phyloP scores from a whole-genome alignment of 2,888 invertebrate genomes.

The Amphipyra berbera region DNA sequence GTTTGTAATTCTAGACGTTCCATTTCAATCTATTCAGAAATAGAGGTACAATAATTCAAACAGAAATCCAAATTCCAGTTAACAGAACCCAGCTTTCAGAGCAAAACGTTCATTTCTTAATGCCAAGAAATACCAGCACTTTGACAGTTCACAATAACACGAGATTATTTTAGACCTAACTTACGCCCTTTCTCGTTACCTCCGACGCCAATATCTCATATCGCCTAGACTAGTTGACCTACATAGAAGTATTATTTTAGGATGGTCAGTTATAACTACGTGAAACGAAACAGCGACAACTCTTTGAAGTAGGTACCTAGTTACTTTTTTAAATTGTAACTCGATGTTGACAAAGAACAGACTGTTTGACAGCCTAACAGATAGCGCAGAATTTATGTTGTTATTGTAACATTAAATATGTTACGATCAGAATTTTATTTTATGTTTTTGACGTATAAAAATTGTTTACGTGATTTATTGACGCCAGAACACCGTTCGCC shows the following conservation, averaged over 20 bases:
- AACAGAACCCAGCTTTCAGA: constrained; percentile 24
- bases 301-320: constrained; percentile 47
- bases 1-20: background rate
- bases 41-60: constrained; percentile 9
- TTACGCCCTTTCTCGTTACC: constrained; percentile 42
- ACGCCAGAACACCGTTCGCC: constrained; percentile 13
- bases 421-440: constrained; percentile 36
- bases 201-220: constrained; percentile 60
- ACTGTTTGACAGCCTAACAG: constrained; percentile 53
- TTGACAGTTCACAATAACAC: constrained; percentile 44
- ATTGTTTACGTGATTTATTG: constrained; percentile 38
- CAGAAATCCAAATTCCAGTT: constrained; percentile 15
- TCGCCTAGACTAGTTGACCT: constrained; percentile 70
- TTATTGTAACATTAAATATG: constrained; percentile 49
- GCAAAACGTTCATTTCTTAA: constrained; percentile 20
- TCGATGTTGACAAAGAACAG: constrained; percentile 57
- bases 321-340: constrained; percentile 50
- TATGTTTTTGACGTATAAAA: constrained; percentile 34
- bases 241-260: constrained; percentile 72
- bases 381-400: constrained; percentile 54
- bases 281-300: constrained; percentile 62
- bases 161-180: constrained; percentile 40
- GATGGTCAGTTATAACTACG: constrained; percentile 59
- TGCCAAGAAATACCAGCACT: constrained; percentile 20
- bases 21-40: constrained; percentile 13